Evolutionary conservation across 2,888 invertebrate genomes (phyloP).

Genomic region (Heteromurus nitidus): DNA sequence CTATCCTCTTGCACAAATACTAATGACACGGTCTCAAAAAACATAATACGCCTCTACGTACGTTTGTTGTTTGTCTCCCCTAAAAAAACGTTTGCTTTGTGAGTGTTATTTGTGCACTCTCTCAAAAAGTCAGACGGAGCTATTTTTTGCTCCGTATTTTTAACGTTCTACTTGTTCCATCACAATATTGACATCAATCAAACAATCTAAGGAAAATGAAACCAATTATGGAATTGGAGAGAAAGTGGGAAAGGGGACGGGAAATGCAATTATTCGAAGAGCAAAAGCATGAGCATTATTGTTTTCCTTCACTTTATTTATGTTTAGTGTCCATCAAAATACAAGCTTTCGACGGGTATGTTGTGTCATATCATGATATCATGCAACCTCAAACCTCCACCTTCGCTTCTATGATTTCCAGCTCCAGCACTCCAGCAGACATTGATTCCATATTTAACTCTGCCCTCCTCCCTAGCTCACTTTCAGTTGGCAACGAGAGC

Average conservation of each 20-base stretch:
- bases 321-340: no score
- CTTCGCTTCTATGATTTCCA: constrained; percentile 57
- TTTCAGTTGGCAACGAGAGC: background rate
- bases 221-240: constrained; percentile 61
- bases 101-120: background rate
- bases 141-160: background rate
- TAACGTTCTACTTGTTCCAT: background rate
- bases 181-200: background rate
- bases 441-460: constrained; percentile 36
- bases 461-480: no score
- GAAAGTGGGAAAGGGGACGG: constrained; percentile 45
- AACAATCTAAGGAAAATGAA: constrained; percentile 35
- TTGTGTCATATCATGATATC: constrained; percentile 5
- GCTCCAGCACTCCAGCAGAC: no score
- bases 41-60: no score
- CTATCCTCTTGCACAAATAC: no score
- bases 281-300: background rate
- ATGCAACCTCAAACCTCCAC: constrained; percentile 48
- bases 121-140: background rate
- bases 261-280: constrained; percentile 44
- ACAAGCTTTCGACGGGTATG: no score
- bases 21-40: no score
- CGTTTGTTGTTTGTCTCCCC: no score
- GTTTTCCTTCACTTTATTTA: constrained; percentile 1
- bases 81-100: constrained; percentile 3